Evolutionary conservation across 2,888 invertebrate species (phyloP).

Genomic region (Julus scandinavius): DNA sequence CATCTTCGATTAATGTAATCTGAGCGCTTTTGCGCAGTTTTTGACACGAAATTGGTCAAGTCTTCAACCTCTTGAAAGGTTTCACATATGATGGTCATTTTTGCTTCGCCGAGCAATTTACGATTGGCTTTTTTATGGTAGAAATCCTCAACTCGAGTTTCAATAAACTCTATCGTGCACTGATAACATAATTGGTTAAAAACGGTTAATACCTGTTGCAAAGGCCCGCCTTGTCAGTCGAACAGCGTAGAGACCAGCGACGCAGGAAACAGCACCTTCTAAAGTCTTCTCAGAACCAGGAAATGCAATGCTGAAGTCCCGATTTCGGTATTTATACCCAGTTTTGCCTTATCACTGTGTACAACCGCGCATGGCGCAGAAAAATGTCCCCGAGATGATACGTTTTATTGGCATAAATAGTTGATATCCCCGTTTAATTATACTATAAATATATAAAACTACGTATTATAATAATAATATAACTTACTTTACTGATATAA

Average conservation of each 20-base stretch:
- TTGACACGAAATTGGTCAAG: not conserved
- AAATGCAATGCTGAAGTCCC: not conserved
- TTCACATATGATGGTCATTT: not conserved
- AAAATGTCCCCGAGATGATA: not conserved
- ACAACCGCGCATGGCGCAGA: not conserved
- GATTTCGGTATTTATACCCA: not conserved
- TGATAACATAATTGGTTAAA: not conserved
- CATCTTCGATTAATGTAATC: not conserved
- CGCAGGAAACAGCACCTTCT: not conserved
- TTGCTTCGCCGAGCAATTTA: not conserved
- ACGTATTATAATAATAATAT: too few relatives aligned
- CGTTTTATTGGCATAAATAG: not conserved
- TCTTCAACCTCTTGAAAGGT: constrained; percentile 31
- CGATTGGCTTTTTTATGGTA: not conserved
- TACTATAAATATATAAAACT: too few relatives aligned
- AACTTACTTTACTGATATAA: not conserved
- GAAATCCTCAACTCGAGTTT: not conserved
- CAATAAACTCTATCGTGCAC: constrained; percentile 16
- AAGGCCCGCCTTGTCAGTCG: not conserved
- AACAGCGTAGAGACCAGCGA: not conserved
- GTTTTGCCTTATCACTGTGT: not conserved
- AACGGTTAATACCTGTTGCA: constrained; percentile 28
- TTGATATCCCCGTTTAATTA: too few relatives aligned
- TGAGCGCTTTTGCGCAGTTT: constrained; percentile 31
- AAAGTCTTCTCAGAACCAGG: not conserved